Conservation (phyloP, 2,797 vertebrate species). For the Borostomias antarcticus region DNA sequence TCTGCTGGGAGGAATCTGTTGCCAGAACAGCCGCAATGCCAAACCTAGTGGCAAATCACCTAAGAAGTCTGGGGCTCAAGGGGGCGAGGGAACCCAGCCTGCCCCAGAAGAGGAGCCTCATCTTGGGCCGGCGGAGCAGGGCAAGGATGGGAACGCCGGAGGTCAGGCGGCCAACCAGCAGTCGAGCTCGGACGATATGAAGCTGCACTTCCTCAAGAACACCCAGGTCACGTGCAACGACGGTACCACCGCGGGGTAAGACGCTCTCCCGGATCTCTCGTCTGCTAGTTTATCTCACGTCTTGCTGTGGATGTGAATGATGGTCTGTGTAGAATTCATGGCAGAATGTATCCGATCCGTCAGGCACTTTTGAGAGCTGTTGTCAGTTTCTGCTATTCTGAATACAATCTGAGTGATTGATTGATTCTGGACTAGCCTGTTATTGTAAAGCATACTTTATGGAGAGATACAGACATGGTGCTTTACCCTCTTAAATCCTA, state of each 20-base stretch:
- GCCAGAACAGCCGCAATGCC: slow-evolving; percentile 71
- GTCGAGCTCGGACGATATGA: slow-evolving; percentile 73
- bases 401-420: too few species aligned
- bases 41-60: slow-evolving; percentile 59
- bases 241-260: slow-evolving; percentile 77
- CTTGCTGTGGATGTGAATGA: background rate
- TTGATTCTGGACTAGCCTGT: too few species aligned
- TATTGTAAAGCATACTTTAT: too few species aligned
- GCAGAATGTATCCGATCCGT: too few species aligned
- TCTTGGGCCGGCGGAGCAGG: slow-evolving; percentile 47
- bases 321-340: background rate
- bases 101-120: slow-evolving; percentile 42
- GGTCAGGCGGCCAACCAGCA: slow-evolving; percentile 52
- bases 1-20: slow-evolving; percentile 63
- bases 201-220: slow-evolving; percentile 78
- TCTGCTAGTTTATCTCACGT: too few species aligned
- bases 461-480: too few species aligned
- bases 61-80: slow-evolving; percentile 60
- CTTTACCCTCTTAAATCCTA: too few species aligned
- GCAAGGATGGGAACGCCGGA: slow-evolving; percentile 39
- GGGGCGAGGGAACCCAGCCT: slow-evolving; percentile 42
- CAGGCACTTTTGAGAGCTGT: too few species aligned
- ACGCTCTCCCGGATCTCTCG: background rate
- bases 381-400: too few species aligned
- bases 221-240: slow-evolving; percentile 75